These are phyloP conservation scores for Atethmia centrago DNA, from an alignment of 2,888 invertebrate genomes.

Conservation along the genomic window DNA sequence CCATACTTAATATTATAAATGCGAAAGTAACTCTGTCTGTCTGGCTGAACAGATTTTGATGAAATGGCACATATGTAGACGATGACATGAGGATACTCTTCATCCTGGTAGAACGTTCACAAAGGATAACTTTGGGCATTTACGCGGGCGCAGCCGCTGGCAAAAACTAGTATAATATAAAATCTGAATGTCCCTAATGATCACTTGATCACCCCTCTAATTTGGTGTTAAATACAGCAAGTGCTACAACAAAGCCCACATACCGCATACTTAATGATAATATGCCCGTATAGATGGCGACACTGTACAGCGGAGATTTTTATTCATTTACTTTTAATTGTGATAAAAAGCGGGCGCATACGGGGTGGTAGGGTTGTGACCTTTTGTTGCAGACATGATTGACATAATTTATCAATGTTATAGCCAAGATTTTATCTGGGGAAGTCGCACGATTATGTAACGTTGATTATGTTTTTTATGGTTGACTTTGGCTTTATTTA, in stretches of 20 bases:
- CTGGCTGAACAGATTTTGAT: no score
- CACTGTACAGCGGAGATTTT: slow-evolving; percentile 67
- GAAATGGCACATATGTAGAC: no score
- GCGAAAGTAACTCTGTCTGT: no score
- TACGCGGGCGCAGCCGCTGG: not conserved
- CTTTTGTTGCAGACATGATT: slow-evolving; percentile 41
- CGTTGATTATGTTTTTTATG: not conserved
- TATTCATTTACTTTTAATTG: slow-evolving; percentile 71
- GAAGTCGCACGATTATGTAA: slow-evolving; percentile 43
- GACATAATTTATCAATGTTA: slow-evolving; percentile 55
- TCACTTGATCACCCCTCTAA: slow-evolving; percentile 54
- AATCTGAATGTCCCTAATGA: slow-evolving; percentile 42
- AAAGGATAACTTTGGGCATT: no score
- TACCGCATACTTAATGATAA: slow-evolving; percentile 61
- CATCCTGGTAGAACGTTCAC: not conserved
- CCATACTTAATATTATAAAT: no score
- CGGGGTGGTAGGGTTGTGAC: slow-evolving; percentile 62
- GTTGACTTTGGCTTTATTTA: not conserved
- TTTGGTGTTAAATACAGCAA: slow-evolving; percentile 48
- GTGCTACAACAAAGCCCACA: slow-evolving; percentile 63
- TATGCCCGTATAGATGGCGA: slow-evolving; percentile 73
- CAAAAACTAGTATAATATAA: slow-evolving; percentile 1
- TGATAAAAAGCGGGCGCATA: slow-evolving; percentile 64
- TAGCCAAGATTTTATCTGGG: slow-evolving; percentile 41
- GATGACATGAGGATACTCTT: not conserved